These are phyloP conservation scores for Platypus cylindrus DNA, from an alignment of 2,888 invertebrate species.

Conservation along the genomic window DNA sequence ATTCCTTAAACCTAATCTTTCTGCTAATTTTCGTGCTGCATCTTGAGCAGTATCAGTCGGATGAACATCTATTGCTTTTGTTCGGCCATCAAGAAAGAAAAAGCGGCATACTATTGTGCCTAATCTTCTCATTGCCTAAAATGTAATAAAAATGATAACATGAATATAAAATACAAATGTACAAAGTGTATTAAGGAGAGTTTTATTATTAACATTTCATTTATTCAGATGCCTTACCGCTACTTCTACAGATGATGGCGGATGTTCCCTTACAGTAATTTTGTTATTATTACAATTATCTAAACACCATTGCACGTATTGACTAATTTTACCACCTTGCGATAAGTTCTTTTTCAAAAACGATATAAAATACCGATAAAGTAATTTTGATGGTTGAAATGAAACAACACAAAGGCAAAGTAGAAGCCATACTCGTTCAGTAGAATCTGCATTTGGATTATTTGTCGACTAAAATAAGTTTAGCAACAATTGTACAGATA, in stretches of 20 bases:
- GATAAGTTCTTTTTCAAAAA: slow-evolving; percentile 58
- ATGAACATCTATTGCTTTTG: slow-evolving; percentile 90
- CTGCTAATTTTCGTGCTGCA: slow-evolving; percentile 77
- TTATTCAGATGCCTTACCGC: slow-evolving; percentile 49
- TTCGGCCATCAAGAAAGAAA: slow-evolving; percentile 88
- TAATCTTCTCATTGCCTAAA: slow-evolving; percentile 74
- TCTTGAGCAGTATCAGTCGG: slow-evolving; percentile 89
- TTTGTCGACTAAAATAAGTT: slow-evolving; percentile 57
- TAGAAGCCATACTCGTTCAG: slow-evolving; percentile 77
- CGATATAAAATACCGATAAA: slow-evolving; percentile 68
- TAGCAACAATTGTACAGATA: too few relatives aligned
- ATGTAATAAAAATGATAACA: slow-evolving; percentile 6
- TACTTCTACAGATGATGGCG: slow-evolving; percentile 87
- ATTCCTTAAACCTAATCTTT: slow-evolving; percentile 70
- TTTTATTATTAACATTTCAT: too few relatives aligned
- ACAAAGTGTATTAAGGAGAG: background rate
- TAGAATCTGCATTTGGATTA: slow-evolving; percentile 73
- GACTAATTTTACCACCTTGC: slow-evolving; percentile 56
- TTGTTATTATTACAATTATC: slow-evolving; percentile 85
- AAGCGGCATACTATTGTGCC: slow-evolving; percentile 89
- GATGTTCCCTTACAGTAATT: slow-evolving; percentile 64
- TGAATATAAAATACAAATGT: background rate
- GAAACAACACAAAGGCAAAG: slow-evolving; percentile 83
- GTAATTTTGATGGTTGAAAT: slow-evolving; percentile 77
- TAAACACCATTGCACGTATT: slow-evolving; percentile 88